Evolutionary conservation across 64 coral and sea anemone genomes (phyloP), one percentile per base, ranked within the genome.

Genomic region (Anthopleura sola): DNA sequence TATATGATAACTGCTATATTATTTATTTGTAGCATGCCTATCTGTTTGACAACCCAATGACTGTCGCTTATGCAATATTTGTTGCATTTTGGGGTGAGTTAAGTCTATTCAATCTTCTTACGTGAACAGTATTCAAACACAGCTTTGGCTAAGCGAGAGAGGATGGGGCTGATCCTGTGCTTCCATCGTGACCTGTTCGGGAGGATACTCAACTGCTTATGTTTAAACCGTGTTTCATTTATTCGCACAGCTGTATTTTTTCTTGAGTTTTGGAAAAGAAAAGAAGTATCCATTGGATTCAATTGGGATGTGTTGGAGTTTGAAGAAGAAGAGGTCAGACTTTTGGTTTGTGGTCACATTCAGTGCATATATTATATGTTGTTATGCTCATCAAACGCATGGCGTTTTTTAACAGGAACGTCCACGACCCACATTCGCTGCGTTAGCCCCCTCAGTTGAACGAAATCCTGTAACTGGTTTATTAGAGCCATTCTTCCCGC

Each of bases 41-140:
- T 87, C 85, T 99, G 17, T 99, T 99, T 86, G 97, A 99, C 64
- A 99, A 99, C 69, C 93, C 97, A 31, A 89, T 92, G 51, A 99
- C 97, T 24, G 97, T 99, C 19, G 90, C 69, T 68, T 99, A 99
- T 87, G 92, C 97, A 34, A 48, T 99, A 38, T 99, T 99, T 82
- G 97, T 99, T 6, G 87, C 97, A 7, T 99, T 99, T 75, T 99
- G 97, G 97, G 97, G 97, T 99, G 79, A 81, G 96, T 96, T 40
- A 44, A 44, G 2, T 44, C 1, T 8, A 2, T 44, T 44, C 40
- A 44, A 6, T 44, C 40, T 44, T 44, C 40, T 44, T 44, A 44
- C 2, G 40, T 44, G 0, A 44, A 44, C 0, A 44, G 40, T 44
- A 44, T 44, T 44, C 40, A 44, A 44, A 44, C 40, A 0, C 9